A percentile compares a stretch with the other conserved stretches of the same genome.
Evolutionary conservation across 2,888 invertebrate species (phyloP).

Genomic region (Drosophila cracens): DNA sequence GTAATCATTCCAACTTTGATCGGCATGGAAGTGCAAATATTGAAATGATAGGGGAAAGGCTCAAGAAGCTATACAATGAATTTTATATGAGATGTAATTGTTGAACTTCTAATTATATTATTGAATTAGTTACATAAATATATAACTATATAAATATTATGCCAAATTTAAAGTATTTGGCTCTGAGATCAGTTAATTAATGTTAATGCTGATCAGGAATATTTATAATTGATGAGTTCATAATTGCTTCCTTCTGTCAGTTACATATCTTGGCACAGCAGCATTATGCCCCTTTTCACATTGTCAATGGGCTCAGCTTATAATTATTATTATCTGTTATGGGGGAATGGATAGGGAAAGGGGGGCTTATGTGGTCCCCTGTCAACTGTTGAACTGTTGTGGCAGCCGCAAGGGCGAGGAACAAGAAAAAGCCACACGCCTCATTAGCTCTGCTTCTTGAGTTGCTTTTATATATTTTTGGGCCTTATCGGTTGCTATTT

Average conservation of each 20-base stretch:
- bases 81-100: too few relatives aligned
- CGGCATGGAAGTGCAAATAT: too few relatives aligned
- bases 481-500: conserved; percentile 53
- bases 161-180: not conserved
- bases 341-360: not conserved
- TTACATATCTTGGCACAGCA: not conserved
- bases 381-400: conserved; percentile 23
- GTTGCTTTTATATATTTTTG: not conserved
- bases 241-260: not conserved
- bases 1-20: too few relatives aligned
- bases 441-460: conserved; percentile 44
- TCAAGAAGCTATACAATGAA: too few relatives aligned
- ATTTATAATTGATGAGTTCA: not conserved
- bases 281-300: not conserved
- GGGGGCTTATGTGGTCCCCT: conserved; percentile 3
- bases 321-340: conserved; percentile 30
- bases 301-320: not conserved
- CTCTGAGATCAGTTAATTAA: not conserved
- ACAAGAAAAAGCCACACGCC: conserved; percentile 18
- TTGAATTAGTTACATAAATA: not conserved
- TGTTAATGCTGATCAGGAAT: not conserved
- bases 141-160: too few relatives aligned
- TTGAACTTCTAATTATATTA: too few relatives aligned
- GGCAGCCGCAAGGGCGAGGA: not conserved
- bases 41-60: too few relatives aligned